Percentiles rank a stretch among this genome's conserved stretches.
Evolutionary conservation across 2,797 vertebrate genomes (phyloP).

Genomic region (Cyprinodon diabolis): DNA sequence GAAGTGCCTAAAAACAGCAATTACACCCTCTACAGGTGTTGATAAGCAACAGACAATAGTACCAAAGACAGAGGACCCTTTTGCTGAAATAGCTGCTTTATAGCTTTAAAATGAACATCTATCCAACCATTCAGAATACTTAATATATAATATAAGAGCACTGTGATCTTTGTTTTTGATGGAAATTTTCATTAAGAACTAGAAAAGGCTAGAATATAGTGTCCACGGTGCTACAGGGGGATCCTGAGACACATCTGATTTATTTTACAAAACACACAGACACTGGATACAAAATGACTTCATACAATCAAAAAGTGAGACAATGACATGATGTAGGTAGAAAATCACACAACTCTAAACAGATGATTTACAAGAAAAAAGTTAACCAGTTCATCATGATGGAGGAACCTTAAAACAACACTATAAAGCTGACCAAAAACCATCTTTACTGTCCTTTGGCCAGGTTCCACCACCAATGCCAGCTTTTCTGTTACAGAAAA

Average conservation of each 20-base stretch:
- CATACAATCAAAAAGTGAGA: slow-evolving; percentile 52
- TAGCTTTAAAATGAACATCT: slow-evolving; percentile 78
- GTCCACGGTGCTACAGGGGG: slow-evolving; percentile 64
- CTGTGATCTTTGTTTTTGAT: slow-evolving; percentile 53
- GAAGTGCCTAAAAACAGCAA: slow-evolving; percentile 64
- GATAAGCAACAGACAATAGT: slow-evolving; percentile 75
- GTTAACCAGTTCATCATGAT: slow-evolving; percentile 21
- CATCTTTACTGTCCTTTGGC: slow-evolving; percentile 25
- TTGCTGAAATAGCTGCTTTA: slow-evolving; percentile 57
- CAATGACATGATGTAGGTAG: slow-evolving; percentile 32
- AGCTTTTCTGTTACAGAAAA: slow-evolving; percentile 9
- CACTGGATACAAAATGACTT: slow-evolving; percentile 58
- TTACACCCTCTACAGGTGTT: slow-evolving; percentile 67
- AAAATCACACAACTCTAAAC: slow-evolving; percentile 11
- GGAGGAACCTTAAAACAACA: slow-evolving; percentile 44
- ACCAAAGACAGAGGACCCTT: slow-evolving; percentile 65
- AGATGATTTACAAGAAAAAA: slow-evolving; percentile 19
- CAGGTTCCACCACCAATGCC: slow-evolving; percentile 36
- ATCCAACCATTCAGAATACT: slow-evolving; percentile 77
- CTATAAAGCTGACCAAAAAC: slow-evolving; percentile 19
- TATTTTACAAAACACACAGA: slow-evolving; percentile 53
- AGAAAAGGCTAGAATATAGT: slow-evolving; percentile 64
- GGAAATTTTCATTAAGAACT: slow-evolving; percentile 48
- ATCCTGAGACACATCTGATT: slow-evolving; percentile 56
- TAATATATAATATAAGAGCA: slow-evolving; percentile 70